Evolutionary conservation across 2,888 invertebrate genomes (phyloP), one percentile per base, ranked within the genome.

Genomic region (Axea sp.): DNA sequence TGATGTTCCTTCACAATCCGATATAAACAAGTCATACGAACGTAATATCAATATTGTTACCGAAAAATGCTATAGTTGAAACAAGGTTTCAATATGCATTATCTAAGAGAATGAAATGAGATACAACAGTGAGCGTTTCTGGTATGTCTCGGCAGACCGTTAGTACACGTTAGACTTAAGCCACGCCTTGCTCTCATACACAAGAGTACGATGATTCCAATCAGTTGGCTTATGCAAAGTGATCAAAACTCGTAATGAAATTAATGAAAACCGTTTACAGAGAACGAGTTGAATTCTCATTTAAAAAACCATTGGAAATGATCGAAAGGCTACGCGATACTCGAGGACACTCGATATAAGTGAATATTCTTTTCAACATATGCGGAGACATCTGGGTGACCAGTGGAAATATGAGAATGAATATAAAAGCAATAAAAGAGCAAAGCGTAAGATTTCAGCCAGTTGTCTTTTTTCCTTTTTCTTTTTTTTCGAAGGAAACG

Each of bases 381-480:
- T 35, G 35, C 39, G 11, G 60, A 73, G 43, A 51, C 76, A 77
- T 72, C 71, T 74, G 62, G 75, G 62, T 69, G 64, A 76, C 60
- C 75, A 73, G 47, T 41, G 55, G 76, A 77, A 79, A 77, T 67
- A 73, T 49, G 76, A 77, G 49, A 49, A 67, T 57, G 28, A 49
- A 55, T 33, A 31, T 35, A 41, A 57, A 64, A 55, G 71, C 26
- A 59, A 43, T 53, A 26, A 41, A 24, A 59, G 28, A 57, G 9
- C 12, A 8, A 55, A 24, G 62, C 51, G 33, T 69, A 69, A 15
- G 60, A 62, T 69, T 69, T 60, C 69, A 69, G 33, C 26, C 45
- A 22, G 28, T 33, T 14, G 11, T 49, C 41, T 43, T 45, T 15
- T 12, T n/a, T n/a, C n/a, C n/a, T n/a, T n/a, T n/a, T n/a, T n/a